Base-by-base conservation (phyloP, 2,888 invertebrate species). In the Panzeria rudis region DNA sequence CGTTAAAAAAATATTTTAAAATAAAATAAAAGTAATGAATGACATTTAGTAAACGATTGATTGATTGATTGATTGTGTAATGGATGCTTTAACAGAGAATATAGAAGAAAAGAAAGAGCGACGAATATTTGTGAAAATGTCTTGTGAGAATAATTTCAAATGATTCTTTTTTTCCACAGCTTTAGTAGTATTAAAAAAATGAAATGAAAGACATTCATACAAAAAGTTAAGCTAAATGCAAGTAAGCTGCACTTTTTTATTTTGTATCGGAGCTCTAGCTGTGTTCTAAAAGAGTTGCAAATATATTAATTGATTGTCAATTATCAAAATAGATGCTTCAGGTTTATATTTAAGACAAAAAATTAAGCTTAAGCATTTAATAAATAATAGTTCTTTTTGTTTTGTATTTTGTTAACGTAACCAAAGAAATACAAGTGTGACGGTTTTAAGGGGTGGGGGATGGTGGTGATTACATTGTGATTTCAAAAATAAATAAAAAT, bases 271-370 rank as follows among this genome's bases (percentile, higher is more conserved):
- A 82, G 82, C 78, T 75, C 59, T 79, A 79, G 85, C 82, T 52
- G 85, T 85, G 85, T 82, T 79, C 47, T 77, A 71, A 84, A 73
- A 73, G 61, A 87, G 86, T 88, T 88, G 89, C 88, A 87, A 86
- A 86, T 88, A 73, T 86, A 84, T 83, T 83, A 86, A 75, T 75
- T 73, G 44, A 29, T 66, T 81, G 25, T 82, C 69, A 79, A 75
- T 82, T 75, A 79, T 79, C 52, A 75, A 85, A 85, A 78, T 71
- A 68, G 73, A 82, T 83, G 76, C 76, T 76, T 66, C 44, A 11
- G 62, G 8, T 69, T 69, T 64, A 64, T 62, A 82, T 71, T 59
- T 56, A 56, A 77, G 71, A 71, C 64, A 64, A 50, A 75, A 81
- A 77, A 61, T 62, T 75, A 84, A 85, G 85, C 85, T 82, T 82